Evolutionary conservation across 64 coral and sea anemone species (phyloP).

Genomic region (Stylophora pistillata): DNA sequence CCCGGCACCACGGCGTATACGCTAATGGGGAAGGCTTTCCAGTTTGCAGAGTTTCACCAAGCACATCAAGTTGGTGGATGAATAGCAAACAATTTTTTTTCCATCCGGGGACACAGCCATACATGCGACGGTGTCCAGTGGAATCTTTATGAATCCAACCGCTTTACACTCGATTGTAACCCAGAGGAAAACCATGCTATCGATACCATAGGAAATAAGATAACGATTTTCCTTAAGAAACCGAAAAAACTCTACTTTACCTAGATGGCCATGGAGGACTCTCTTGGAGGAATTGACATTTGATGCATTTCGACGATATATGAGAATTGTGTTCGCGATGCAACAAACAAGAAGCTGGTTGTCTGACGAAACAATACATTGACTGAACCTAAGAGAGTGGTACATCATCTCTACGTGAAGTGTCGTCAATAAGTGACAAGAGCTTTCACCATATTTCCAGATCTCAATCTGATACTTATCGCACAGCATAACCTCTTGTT

Average conservation of each 20-base stretch:
- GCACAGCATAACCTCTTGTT: background rate
- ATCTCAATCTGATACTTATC: slow-evolving; percentile 2
- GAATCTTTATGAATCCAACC: background rate
- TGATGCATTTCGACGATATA: background rate
- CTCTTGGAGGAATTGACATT: background rate
- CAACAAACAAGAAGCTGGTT: slow-evolving; percentile 35
- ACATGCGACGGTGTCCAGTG: background rate
- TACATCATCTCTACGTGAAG: background rate
- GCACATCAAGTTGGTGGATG: background rate
- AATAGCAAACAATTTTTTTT: slow-evolving; percentile 13
- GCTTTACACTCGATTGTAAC: background rate
- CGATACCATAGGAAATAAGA: slow-evolving; percentile 24
- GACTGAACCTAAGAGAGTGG: background rate
- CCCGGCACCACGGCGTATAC: too few relatives aligned
- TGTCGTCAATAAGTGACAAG: background rate
- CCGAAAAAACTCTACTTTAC: slow-evolving; percentile 14
- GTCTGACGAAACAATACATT: slow-evolving; percentile 17
- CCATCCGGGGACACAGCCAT: slow-evolving; percentile 17
- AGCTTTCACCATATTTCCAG: background rate
- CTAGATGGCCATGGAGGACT: slow-evolving; percentile 28
- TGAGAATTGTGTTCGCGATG: slow-evolving; percentile 24
- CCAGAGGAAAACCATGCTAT: slow-evolving; percentile 35
- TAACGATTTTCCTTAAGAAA: slow-evolving; percentile 43
- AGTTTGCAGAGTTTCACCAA: background rate
- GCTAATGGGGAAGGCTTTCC: background rate